Evolutionary conservation across 2,797 vertebrate species (phyloP), one percentile per base, ranked within the genome.

Genomic region (Capromys pilorides): DNA sequence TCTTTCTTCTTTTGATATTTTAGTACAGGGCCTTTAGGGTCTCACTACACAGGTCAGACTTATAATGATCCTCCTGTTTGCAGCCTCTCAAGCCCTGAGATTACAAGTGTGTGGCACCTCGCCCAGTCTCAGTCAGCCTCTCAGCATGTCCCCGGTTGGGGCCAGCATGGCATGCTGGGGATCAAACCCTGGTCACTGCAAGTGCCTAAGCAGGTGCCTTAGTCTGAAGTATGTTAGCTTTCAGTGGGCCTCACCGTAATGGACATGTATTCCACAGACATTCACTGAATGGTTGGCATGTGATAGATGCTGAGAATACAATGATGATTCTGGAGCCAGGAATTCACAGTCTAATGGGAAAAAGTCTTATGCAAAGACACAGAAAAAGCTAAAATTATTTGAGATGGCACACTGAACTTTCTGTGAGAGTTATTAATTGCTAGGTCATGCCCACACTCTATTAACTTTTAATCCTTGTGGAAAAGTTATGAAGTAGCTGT

Each of bases 401-500:
- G 73, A 69, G n/a, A 67, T 67, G 80, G 62, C 59, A n/a, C n/a
- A 83, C 19, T 0, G 0, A 64, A 75, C 64, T 61, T 80, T 81
- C 59, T 87, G 41, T 28, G 62, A 79, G 69, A 36, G 4, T 11
- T 75, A 78, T 73, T 88, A 36, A 71, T 94, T 86, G 49, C 59
- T 66, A 62, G 62, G 41, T n/a, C 16, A 86, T 92, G 91, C 79
- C 86, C 6, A 75, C 2, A 12, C 7, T 61, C 91, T 75, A 31
- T 81, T 83, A 84, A 84, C 75, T 95, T 92, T 77, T 84, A 81
- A 89, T 67, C 28, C 2, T 69, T 69, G 45, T 67, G 71, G 69
- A 59, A 84, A 88, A 66, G 64, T 71, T 71, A 77, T n/a, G 22
- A 92, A 36, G 66, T 39, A 84, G 84, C 73, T 77, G 62, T 80